phyloP scores from a whole-genome alignment of 1,140 invertebrate species.

The Globodera rostochiensis region DNA sequence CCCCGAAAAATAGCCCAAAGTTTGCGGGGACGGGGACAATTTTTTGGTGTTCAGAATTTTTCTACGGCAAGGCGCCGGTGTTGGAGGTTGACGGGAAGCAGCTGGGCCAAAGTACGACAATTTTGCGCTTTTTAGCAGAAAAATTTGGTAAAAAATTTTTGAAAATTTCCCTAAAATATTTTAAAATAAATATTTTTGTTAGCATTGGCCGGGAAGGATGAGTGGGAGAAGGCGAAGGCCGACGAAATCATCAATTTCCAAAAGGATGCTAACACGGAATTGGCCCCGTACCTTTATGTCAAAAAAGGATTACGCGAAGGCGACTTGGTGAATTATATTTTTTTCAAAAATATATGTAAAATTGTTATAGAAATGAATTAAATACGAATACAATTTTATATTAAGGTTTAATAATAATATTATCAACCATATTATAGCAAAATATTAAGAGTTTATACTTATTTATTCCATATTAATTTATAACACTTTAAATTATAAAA shows the following conservation, averaged over 20 bases:
- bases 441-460: no score
- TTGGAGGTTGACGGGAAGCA: slow-evolving; percentile 64
- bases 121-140: slow-evolving; percentile 59
- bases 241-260: slow-evolving; percentile 5
- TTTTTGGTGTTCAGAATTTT: slow-evolving; percentile 37
- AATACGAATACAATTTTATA: no score
- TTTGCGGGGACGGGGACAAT: no score
- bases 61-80: slow-evolving; percentile 62
- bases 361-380: no score
- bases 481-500: no score
- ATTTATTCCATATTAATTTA: no score
- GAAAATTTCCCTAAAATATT: not conserved
- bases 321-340: slow-evolving; percentile 9
- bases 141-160: slow-evolving; percentile 49
- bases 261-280: not conserved
- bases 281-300: not conserved
- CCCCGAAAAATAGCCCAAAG: not conserved
- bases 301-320: slow-evolving; percentile 20
- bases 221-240: slow-evolving; percentile 27
- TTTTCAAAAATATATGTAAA: no score
- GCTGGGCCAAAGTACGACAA: slow-evolving; percentile 56
- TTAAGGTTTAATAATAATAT: no score
- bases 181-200: not conserved
- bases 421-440: no score
- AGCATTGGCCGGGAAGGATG: slow-evolving; percentile 14